phyloP scores from a whole-genome alignment of 2,113 vertebrate species.

The Aythya baeri region DNA sequence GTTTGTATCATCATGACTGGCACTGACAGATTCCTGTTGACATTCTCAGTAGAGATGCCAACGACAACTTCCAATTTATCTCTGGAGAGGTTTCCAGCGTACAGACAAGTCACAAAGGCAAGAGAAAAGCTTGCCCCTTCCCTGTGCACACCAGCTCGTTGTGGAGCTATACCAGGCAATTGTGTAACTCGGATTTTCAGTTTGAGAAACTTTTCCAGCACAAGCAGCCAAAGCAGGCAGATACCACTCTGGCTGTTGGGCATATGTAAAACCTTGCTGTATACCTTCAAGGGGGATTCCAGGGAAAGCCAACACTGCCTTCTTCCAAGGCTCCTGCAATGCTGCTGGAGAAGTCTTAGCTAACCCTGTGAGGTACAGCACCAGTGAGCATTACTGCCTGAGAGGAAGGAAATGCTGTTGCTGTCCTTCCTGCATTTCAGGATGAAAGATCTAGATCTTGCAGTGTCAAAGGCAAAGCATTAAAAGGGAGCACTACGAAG shows the following conservation, averaged over 20 bases:
- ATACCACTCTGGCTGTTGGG: background rate
- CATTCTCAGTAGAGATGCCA: background rate
- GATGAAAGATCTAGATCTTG: background rate
- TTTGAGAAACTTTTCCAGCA: fast-evolving
- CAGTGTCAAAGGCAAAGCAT: background rate
- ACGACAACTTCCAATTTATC: slow-evolving; percentile 7
- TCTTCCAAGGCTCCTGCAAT: background rate
- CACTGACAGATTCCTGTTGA: background rate
- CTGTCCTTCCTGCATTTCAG: background rate
- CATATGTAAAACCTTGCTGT: background rate
- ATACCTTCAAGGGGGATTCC: background rate
- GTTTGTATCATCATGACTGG: background rate
- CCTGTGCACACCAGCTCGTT: fast-evolving
- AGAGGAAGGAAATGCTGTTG: background rate
- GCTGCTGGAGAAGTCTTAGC: background rate
- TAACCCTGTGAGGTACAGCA: background rate
- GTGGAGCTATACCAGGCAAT: background rate
- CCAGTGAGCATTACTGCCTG: fast-evolving
- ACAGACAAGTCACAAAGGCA: background rate
- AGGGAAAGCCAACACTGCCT: background rate
- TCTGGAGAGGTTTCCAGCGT: background rate
- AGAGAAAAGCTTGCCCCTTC: background rate
- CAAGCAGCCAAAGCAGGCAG: background rate
- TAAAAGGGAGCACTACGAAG: background rate
- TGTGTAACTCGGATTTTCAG: background rate